Percentiles rank a stretch among this genome's conserved stretches.
Evolutionary conservation across 2,113 vertebrate species (phyloP).

Genomic region (Melanerpes formicivorus): DNA sequence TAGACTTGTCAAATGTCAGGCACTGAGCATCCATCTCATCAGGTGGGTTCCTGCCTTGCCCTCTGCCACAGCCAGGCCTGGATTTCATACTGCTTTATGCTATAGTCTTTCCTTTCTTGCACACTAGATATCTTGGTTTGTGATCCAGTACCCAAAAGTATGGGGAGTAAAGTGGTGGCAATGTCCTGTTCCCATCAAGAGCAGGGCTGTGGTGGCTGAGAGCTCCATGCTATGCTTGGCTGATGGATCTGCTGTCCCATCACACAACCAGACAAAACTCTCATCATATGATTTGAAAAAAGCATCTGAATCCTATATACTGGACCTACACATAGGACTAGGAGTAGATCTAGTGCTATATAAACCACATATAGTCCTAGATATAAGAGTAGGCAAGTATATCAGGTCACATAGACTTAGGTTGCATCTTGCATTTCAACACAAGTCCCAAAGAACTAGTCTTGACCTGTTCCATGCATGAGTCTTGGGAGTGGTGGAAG

Average conservation of each 20-base stretch:
- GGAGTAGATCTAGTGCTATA: too few species aligned
- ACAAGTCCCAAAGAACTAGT: background rate
- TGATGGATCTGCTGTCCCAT: background rate
- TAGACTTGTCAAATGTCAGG: background rate
- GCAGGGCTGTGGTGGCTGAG: background rate
- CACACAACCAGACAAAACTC: background rate
- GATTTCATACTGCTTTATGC: background rate
- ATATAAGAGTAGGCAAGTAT: background rate
- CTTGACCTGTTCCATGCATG: background rate
- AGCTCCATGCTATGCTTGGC: fast-evolving
- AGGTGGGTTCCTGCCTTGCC: background rate
- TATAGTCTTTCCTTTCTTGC: background rate
- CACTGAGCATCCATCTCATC: background rate
- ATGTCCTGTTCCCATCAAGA: background rate
- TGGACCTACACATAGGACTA: too few species aligned
- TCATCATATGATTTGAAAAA: background rate
- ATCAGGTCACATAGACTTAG: background rate
- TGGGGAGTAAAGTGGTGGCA: background rate
- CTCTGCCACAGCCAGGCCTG: background rate
- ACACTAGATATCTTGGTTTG: background rate
- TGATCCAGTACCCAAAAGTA: background rate
- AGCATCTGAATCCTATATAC: background rate
- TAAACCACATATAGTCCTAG: too few species aligned
- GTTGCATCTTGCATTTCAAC: background rate
- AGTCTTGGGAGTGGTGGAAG: background rate